Base-by-base conservation (phyloP, 2,797 vertebrate species). In the Sebastes nivosus region DNA sequence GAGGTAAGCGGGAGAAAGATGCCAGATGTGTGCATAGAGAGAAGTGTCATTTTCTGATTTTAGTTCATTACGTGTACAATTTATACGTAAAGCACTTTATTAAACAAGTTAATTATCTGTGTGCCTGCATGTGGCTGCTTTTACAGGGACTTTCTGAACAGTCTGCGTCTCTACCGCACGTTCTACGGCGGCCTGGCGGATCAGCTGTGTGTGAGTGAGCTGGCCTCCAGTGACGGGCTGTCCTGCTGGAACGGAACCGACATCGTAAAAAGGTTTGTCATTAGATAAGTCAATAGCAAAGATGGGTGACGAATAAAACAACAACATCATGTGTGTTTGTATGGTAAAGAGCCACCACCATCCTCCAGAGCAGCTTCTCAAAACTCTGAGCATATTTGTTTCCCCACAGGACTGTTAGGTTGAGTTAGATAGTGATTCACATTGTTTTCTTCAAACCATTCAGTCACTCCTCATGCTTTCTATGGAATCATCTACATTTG, bases 171-270 rank as follows among this genome's bases (percentile, higher is more conserved):
- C 3, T 95, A 96, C 82, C 93, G 94, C 12, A 95, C 96, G 0
- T 97, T 97, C 87, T 98, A 97, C 0, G 93, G 96, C 0, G 88
- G 94, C 80, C 91, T 99, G 90, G 96, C 96, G 0, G 96, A 98
- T 89, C 95, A 95, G 72, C 92, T 97, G 74, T 98, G 97, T 4
- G 64, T 91, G 29, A 95, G 88, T 0, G 95, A 97, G 50, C 88
- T 98, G 85, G 96, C 96, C 1, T 95, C 96, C 5, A 87, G 87
- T 0, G 95, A 96, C 0, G 96, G 96, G 3, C 67, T 85, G 18
- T 92, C 93, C 0, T 98, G 97, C 82, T 98, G 97, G 97, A 96
- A 97, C 0, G 97, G 97, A 84, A 96, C 95, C 4, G 94, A 95
- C 38, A 22, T 96, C 0, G 93, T 96, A 0, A 95, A 93, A 92